Evolutionary conservation across 2,113 vertebrate species (phyloP), one percentile per base, ranked within the genome.

Genomic region (Prunella himalayana): DNA sequence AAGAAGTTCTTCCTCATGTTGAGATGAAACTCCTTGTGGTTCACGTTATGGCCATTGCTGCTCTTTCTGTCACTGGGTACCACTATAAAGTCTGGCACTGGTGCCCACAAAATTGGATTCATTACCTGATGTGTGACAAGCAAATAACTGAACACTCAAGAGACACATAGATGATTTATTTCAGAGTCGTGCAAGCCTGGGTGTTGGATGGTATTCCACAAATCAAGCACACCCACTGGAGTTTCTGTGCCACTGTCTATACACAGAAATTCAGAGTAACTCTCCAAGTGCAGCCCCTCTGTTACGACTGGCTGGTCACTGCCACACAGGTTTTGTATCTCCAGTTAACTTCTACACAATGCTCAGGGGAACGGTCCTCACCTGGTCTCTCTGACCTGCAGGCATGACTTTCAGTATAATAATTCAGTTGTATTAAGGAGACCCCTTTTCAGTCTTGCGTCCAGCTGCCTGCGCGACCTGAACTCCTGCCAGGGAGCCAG

Each of bases 401-500:
- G 30, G 8, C 6, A 7, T 16, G 41, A 35, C 31, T 54, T 47
- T 11, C 10, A 37, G 35, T 20, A 16, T 11, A 37, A 28, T 9
- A 57, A 82, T 11, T 35, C 13, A 35, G 15, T 9, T 31, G 47
- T 18, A 33, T 9, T 15, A 21, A 49, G 2, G 12, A 54, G 17
- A 25, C 28, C 11, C 13, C 24, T 51, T 53, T n/a, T 31, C n/a
- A 53, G 24, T 18, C 30, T 15, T n/a, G 27, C 7, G 45, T 35
- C 14, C 77, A 24, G 65, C 47, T 17, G 13, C 22, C 39, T 7
- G 28, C 9, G 37, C 1, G 7, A 8, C 6, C 3, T 8, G 69
- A 33, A 6, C 41, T 42, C 35, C 64, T 3, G 44, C 2, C 59
- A 5, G 24, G 5, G 5, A 30, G 1, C 7, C 37, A 4, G 6